Evolutionary conservation across 2,797 vertebrate genomes (phyloP), one percentile per base, ranked within the genome.

Genomic region (Aulostomus chinensis): DNA sequence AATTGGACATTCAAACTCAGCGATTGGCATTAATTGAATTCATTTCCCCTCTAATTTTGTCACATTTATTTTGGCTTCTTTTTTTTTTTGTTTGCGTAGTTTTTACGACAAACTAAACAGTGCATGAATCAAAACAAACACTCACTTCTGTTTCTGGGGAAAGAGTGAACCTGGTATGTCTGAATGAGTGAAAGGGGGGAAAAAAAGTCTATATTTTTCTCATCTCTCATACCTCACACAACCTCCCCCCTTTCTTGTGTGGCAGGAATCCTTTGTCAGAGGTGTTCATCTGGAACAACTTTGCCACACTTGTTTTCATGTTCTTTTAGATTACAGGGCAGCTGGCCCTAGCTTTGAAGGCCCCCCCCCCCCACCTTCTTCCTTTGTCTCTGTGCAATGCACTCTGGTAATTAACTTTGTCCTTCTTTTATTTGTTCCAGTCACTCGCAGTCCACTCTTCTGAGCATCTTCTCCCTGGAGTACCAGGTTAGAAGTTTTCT

Each of bases 351-450:
- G 94, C 96, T 96, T 97, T 97, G 95, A 95, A 96, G 94, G 94
- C 89, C 90, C 89, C 90, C 85, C 21, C 37, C 9, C 14, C 32
- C 31, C n/a, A n/a, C n/a, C 10, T 87, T 93, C 91, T 92, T 86
- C 93, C 93, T 98, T 96, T 99, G 95, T 98, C 94, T 96, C 93
- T 91, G 88, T 93, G 93, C 93, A 85, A 93, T 95, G 93, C 94
- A 93, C 95, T 97, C 93, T 96, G 95, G 96, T 98, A 99, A 99
- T 99, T 99, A 98, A 99, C 96, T 99, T 98, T 98, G 97, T 99
- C 96, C 95, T 97, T 94, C 96, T 98, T 98, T 98, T 98, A 98
- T 99, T 98, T 98, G 95, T 99, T 99, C 92, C 97, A 99, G 97
- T 97, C 97, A 98, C 95, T 98, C 95, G 94, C 94, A 96, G 95